Evolutionary conservation across 2,797 vertebrate genomes (phyloP).

Genomic region (Gambelia wislizenii): DNA sequence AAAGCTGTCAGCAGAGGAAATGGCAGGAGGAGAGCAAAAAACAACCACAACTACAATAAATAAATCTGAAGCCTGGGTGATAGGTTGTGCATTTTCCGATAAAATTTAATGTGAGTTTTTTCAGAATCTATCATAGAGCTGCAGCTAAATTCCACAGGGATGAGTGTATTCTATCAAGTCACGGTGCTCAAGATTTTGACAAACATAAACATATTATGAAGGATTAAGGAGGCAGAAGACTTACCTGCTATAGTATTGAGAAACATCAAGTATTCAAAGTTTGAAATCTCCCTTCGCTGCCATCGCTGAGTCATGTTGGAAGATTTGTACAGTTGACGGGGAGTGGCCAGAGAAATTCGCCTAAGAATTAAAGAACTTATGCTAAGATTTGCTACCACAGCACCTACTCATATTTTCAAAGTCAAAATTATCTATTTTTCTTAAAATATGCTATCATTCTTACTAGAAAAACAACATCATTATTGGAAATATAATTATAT

Average conservation of each 20-base stretch:
- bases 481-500: neutral
- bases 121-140: conserved; percentile 68
- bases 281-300: conserved; percentile 98
- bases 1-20: conserved; percentile 84
- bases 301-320: conserved; percentile 99
- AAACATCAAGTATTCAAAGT: conserved; percentile 99
- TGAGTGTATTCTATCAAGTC: conserved; percentile 68
- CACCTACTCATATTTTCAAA: conserved; percentile 53
- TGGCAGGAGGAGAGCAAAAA: conserved; percentile 75
- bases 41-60: conserved; percentile 73
- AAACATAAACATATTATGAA: conserved; percentile 72
- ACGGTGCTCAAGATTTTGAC: conserved; percentile 64
- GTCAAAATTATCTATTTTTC: conserved; percentile 46
- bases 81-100: conserved; percentile 70
- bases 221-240: conserved; percentile 68
- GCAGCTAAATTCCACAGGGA: conserved; percentile 68
- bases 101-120: conserved; percentile 70
- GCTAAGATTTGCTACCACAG: conserved; percentile 53
- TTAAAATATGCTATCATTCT: conserved; percentile 45
- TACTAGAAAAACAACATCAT: conserved; percentile 30
- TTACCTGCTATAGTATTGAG: conserved; percentile 99
- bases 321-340: conserved; percentile 98
- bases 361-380: conserved; percentile 77
- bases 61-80: conserved; percentile 66
- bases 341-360: conserved; percentile 95